These are phyloP conservation scores for Apostichopus japonicus DNA, from an alignment of 35 echinoderm and acorn worm genomes.

Conservation along the genomic window DNA sequence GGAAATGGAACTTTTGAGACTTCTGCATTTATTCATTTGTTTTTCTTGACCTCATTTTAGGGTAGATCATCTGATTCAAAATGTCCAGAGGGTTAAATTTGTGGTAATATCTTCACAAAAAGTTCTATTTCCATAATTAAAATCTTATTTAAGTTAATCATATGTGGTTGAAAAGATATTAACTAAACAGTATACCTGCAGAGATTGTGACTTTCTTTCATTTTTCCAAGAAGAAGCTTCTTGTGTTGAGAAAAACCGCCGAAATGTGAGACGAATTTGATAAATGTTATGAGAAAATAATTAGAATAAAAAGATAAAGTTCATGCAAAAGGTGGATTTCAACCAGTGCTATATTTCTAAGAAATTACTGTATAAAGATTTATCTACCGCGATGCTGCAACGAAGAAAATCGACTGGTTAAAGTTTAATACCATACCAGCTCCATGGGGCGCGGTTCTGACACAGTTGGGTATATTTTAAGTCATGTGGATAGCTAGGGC, in stretches of 20 bases:
- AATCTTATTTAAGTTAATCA: neutral
- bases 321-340: neutral
- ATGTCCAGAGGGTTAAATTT: too few relatives aligned
- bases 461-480: neutral
- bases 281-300: neutral
- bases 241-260: neutral
- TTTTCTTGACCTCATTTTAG: too few relatives aligned
- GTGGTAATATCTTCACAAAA: too few relatives aligned
- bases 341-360: neutral
- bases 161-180: neutral
- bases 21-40: too few relatives aligned
- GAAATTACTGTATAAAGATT: neutral
- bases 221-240: neutral
- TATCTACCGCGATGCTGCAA: neutral
- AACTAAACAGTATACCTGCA: neutral
- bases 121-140: neutral
- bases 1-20: too few relatives aligned
- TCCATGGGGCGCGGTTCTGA: neutral
- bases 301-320: neutral
- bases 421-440: neutral
- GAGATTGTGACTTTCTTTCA: neutral
- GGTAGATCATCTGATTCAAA: too few relatives aligned
- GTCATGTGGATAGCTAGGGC: neutral
- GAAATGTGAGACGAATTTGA: neutral
- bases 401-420: neutral